Base-by-base conservation (phyloP, 2,888 invertebrate species). In the Leucania comma region DNA sequence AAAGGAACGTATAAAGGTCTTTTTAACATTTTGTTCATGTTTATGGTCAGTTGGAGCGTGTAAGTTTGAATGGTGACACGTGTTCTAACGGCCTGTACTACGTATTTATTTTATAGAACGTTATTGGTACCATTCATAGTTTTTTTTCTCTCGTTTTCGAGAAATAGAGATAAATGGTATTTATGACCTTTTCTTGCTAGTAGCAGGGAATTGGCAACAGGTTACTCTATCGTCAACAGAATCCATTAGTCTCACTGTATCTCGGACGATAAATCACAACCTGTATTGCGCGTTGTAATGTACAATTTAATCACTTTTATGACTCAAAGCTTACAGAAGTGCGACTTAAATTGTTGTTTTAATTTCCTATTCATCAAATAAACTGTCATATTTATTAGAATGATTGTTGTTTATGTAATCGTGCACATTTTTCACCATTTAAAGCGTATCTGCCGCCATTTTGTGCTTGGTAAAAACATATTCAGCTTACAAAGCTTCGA, bases 401-500 rank as follows among this genome's bases (percentile, higher is more conserved):
- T 66, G 17, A 72, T 73, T 82, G 57, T 77, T 80, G 59, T 80
- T 75, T 73, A 81, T 68, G 60, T 77, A 82, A 84, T 71, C 62
- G 73, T 51, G 58, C 32, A 64, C 61, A 77, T 85, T 77, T 79
- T 83, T 81, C 68, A 79, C 75, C 70, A 86, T 86, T 88, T 77
- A 81, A 80, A 74, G 38, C 72, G 54, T 78, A 76, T 70, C 73
- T 72, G 58, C 75, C 68, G 68, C 81, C 79, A 85, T 88, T 83
- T 83, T 84, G 62, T 56, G 69, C 78, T 76, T 56, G 66, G 75
- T 75, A 79, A 83, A 86, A 87, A 79, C 85, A 82, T 86, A 85
- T 87, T 82, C 71, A 70, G 69, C 76, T 68, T 51, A 84, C 78
- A 86, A 86, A 86, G 82, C 89, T 87, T 87, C 78, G 78, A 75